phyloP scores from a whole-genome alignment of 2,113 vertebrate genomes.

The Phoenicopterus ruber region DNA sequence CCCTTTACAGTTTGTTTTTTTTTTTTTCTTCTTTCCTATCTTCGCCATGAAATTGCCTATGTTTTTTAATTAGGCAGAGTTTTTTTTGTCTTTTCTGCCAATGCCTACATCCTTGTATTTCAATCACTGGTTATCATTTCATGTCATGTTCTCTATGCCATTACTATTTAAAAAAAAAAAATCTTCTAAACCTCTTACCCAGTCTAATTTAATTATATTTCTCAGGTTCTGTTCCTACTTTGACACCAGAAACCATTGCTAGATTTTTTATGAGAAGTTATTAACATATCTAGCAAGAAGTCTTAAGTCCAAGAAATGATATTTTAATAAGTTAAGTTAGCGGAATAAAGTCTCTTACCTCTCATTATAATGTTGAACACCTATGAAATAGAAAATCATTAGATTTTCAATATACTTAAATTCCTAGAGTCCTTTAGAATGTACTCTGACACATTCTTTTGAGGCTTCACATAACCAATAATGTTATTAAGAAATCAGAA shows the following conservation, averaged over 20 bases:
- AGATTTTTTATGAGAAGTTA: not conserved
- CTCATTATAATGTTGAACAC: not conserved
- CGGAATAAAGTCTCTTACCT: not conserved
- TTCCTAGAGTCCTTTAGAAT: not conserved
- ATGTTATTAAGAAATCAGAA: not conserved
- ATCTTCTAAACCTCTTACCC: not conserved
- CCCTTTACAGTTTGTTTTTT: fast-evolving
- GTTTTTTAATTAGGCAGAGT: not conserved
- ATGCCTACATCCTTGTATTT: not conserved
- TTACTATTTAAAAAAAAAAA: not conserved
- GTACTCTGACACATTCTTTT: not conserved
- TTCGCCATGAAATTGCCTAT: not conserved
- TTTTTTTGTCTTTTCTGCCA: not conserved
- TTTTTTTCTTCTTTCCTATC: not conserved
- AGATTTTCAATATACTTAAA: not conserved
- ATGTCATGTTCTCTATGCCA: not conserved
- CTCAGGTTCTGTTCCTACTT: not conserved
- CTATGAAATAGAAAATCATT: constrained; percentile 1
- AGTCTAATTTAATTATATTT: constrained; percentile 13
- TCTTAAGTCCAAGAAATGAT: not conserved
- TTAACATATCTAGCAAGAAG: not conserved
- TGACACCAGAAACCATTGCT: not conserved
- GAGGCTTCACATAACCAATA: not conserved
- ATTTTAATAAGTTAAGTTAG: not conserved
- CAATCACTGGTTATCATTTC: not conserved